These are phyloP conservation scores for Proctacanthus coquilletti DNA, from an alignment of 1,140 invertebrate genomes.

Conservation along the genomic window DNA sequence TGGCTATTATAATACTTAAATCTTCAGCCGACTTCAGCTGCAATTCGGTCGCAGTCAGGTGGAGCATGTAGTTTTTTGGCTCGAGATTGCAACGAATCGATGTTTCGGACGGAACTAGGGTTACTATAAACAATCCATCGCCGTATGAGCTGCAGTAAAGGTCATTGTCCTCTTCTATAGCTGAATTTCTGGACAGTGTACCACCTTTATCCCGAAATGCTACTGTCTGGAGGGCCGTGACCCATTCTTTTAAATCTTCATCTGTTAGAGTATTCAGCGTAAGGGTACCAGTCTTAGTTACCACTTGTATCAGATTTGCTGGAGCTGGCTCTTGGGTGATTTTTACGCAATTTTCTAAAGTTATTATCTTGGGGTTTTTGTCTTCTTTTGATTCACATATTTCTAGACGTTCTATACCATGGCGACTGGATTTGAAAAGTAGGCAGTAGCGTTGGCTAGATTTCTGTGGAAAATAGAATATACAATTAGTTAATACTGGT, in stretches of 20 bases:
- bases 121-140: constrained; percentile 63
- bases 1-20: constrained; percentile 43
- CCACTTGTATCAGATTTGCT: constrained; percentile 44
- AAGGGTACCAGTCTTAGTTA: constrained; percentile 53
- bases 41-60: constrained; percentile 54
- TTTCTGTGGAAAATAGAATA: constrained; percentile 16
- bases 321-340: constrained; percentile 49
- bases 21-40: constrained; percentile 52
- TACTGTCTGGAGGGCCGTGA: constrained; percentile 60
- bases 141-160: constrained; percentile 61
- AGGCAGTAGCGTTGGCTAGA: constrained; percentile 30
- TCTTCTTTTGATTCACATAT: constrained; percentile 62
- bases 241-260: constrained; percentile 57
- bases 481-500: too few relatives aligned
- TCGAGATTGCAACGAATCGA: constrained; percentile 57
- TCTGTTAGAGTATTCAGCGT: constrained; percentile 56
- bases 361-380: constrained; percentile 56
- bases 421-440: constrained; percentile 63
- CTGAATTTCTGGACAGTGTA: constrained; percentile 11
- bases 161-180: constrained; percentile 73
- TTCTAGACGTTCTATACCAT: constrained; percentile 67
- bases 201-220: constrained; percentile 52
- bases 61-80: constrained; percentile 50
- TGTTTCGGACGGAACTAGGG: constrained; percentile 59
- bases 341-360: constrained; percentile 72